These are phyloP conservation scores for Emesis russula DNA, from an alignment of 2,888 invertebrate species.

Conservation along the genomic window DNA sequence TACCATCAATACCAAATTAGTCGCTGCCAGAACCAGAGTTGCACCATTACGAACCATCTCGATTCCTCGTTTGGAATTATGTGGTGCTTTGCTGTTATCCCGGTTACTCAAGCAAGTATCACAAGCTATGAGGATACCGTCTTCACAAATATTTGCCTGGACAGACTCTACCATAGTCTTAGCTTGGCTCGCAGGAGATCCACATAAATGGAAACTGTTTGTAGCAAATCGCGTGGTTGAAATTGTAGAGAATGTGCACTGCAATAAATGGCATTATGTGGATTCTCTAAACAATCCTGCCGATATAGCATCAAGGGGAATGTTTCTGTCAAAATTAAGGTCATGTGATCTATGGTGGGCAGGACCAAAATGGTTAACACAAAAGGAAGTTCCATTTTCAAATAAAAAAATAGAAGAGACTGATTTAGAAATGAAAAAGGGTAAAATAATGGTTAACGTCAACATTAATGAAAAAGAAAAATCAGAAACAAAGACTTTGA, in stretches of 20 bases:
- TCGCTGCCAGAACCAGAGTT: constrained; percentile 66
- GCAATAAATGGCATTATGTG: constrained; percentile 74
- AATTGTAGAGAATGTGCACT: constrained; percentile 56
- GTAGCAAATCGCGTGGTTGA: constrained; percentile 74
- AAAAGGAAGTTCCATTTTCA: constrained; percentile 40
- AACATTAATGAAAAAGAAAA: not conserved
- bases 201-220: constrained; percentile 81
- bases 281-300: constrained; percentile 77
- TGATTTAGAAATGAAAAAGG: not conserved
- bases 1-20: constrained; percentile 16
- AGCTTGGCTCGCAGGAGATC: constrained; percentile 76
- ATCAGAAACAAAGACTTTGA: no score
- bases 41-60: constrained; percentile 63
- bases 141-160: constrained; percentile 52
- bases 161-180: constrained; percentile 53
- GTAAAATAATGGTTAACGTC: constrained; percentile 28
- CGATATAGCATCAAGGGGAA: constrained; percentile 77
- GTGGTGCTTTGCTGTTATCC: constrained; percentile 74
- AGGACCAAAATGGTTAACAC: constrained; percentile 75
- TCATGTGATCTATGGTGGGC: constrained; percentile 70
- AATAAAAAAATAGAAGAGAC: not conserved
- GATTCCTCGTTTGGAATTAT: constrained; percentile 75
- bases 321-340: constrained; percentile 54
- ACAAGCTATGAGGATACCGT: constrained; percentile 58
- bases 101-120: constrained; percentile 66